Conservation (phyloP, 1,140 invertebrate genomes). For the Dendrolimus kikuchii region DNA sequence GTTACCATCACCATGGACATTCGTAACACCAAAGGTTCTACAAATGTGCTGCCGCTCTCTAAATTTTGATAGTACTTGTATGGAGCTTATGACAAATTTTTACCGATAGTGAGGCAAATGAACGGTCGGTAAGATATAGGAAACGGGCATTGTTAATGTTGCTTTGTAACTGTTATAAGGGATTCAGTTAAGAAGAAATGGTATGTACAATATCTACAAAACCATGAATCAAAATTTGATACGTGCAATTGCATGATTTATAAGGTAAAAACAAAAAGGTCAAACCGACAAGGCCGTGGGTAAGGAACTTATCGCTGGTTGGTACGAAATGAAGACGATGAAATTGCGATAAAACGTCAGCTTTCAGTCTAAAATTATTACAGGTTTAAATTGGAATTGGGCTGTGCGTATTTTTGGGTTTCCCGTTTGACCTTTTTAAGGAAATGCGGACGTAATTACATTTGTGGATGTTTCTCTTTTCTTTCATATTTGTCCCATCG, state of each 20-base stretch:
- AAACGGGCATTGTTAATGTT: too few relatives aligned
- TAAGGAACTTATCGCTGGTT: slow-evolving; percentile 44
- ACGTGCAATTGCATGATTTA: too few relatives aligned
- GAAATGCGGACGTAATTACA: background rate
- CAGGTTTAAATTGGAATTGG: slow-evolving; percentile 27
- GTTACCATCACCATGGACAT: too few relatives aligned
- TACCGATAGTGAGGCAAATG: too few relatives aligned
- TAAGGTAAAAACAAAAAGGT: slow-evolving; percentile 41
- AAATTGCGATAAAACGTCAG: slow-evolving; percentile 39
- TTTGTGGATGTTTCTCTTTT: too few relatives aligned
- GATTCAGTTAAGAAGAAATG: background rate
- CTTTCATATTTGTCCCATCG: too few relatives aligned
- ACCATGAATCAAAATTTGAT: background rate
- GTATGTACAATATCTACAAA: background rate
- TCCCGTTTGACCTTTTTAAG: background rate
- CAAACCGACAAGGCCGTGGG: slow-evolving; percentile 48
- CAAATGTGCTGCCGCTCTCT: too few relatives aligned
- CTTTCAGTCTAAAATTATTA: slow-evolving; percentile 33
- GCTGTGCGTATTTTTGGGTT: background rate
- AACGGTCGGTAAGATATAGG: too few relatives aligned
- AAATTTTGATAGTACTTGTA: too few relatives aligned
- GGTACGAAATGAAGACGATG: slow-evolving; percentile 41
- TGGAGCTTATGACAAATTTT: too few relatives aligned
- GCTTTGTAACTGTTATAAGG: too few relatives aligned
- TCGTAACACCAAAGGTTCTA: too few relatives aligned